phyloP scores from a whole-genome alignment of 1,140 invertebrate genomes.

The Dendroctonus ponderosae region DNA sequence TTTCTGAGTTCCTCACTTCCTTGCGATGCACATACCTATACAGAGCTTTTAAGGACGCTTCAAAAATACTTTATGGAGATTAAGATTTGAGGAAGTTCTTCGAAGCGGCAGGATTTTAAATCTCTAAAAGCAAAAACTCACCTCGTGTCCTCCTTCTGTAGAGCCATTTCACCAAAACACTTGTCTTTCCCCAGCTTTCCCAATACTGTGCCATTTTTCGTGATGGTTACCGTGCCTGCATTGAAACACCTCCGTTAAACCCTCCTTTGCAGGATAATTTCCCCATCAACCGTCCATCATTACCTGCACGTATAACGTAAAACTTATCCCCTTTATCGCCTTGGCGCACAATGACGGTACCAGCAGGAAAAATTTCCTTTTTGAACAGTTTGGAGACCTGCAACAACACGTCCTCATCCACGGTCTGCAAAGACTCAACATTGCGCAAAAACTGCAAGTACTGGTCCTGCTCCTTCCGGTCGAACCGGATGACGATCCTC shows the following conservation, averaged over 20 bases:
- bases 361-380: slow-evolving; percentile 81
- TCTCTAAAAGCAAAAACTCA: background rate
- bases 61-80: no score
- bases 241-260: background rate
- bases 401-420: slow-evolving; percentile 75
- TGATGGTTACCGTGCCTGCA: slow-evolving; percentile 72
- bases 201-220: slow-evolving; percentile 63
- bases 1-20: no score
- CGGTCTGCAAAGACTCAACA: slow-evolving; percentile 76
- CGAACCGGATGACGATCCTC: slow-evolving; percentile 82
- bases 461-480: slow-evolving; percentile 76
- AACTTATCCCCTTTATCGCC: slow-evolving; percentile 92
- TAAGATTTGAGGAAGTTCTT: background rate
- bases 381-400: slow-evolving; percentile 90
- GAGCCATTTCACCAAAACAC: slow-evolving; percentile 78
- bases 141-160: slow-evolving; percentile 73
- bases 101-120: background rate
- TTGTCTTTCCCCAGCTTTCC: slow-evolving; percentile 67
- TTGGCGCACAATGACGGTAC: slow-evolving; percentile 86
- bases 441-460: slow-evolving; percentile 81
- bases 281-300: background rate
- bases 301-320: slow-evolving; percentile 88
- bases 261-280: background rate
- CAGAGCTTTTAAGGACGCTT: no score
- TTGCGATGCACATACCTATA: no score